Evolutionary conservation across 2,113 vertebrate species (phyloP), one percentile per base, ranked within the genome.

Genomic region (Scalopus aquaticus): DNA sequence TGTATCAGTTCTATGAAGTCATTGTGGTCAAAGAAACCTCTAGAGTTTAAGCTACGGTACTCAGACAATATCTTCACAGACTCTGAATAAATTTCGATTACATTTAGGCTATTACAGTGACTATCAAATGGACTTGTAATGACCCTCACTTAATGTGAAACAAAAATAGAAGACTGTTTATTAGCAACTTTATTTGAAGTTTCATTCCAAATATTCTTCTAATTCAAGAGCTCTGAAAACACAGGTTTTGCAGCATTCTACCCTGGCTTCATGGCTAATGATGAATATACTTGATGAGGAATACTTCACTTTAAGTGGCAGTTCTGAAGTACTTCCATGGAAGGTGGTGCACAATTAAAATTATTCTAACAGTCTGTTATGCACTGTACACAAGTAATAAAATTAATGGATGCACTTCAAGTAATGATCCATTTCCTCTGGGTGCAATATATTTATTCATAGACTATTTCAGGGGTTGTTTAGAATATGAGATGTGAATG

Each of bases 371-470:
- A 96, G 97, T 98, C 97, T 98, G 88, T 97, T 98, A 97, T 97
- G 94, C 84, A 77, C 90, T 76, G 69, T 97, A 98, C 91, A 97
- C 95, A 98, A 96, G 96, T 96, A 98, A 97, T 98, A 98, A 98
- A 98, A 98, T 98, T 96, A 98, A 98, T 98, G 93, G 95, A 97
- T 98, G 79, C 95, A 97, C 97, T 98, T 98, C 97, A 98, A 96
- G 96, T 98, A 98, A 98, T 98, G 96, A 98, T 98, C 96, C 96
- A 84, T 98, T 97, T 98, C 98, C 96, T 98, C 91, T 97, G 90
- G 88, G 93, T 94, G 88, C 65, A 90, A 95, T 98, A 70, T 97
- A 97, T 97, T 98, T 98, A 98, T 98, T 97, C 96, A 97, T 73
- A 97, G 93, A 97, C 95, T 97, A 96, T 97, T 97, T 96, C 67